A percentile compares a stretch with the other conserved stretches of the same genome.
Evolutionary conservation across 2,888 invertebrate species (phyloP).

Genomic region (Dinocampus coccinellae): DNA sequence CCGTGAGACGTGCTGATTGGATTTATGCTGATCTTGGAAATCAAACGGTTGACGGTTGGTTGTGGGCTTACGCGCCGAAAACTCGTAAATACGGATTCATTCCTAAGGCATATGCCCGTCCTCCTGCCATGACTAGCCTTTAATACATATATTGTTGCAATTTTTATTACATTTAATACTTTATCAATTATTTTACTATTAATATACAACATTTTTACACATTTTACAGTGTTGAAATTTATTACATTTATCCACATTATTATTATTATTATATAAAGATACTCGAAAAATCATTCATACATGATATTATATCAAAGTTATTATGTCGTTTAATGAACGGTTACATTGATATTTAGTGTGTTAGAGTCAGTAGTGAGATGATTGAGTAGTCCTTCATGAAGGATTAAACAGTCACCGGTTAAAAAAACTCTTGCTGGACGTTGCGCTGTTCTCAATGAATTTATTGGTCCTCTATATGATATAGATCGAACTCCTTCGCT

Average conservation of each 20-base stretch:
- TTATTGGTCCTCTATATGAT: constrained; percentile 64
- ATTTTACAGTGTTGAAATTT: neutral
- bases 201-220: constrained; percentile 52
- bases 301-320: neutral
- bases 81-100: constrained; percentile 94
- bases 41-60: constrained; percentile 94
- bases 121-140: constrained; percentile 91
- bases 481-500: constrained; percentile 58
- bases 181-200: constrained; percentile 47
- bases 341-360: constrained; percentile 61
- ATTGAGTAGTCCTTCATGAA: constrained; percentile 62
- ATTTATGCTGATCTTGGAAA: constrained; percentile 94
- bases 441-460: constrained; percentile 62
- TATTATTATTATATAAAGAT: neutral
- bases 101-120: constrained; percentile 93
- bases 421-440: constrained; percentile 60
- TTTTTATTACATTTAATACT: constrained; percentile 25
- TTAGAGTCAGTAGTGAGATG: constrained; percentile 57
- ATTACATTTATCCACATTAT: constrained; percentile 3
- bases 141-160: constrained; percentile 62
- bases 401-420: constrained; percentile 62
- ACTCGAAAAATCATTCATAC: neutral
- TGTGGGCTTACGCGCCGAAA: constrained; percentile 95
- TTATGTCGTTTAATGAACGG: constrained; percentile 62
- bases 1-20: constrained; percentile 93